Evolutionary conservation across 2,888 invertebrate species (phyloP), one percentile per base, ranked within the genome.

Genomic region (Calliphora vomitoria): DNA sequence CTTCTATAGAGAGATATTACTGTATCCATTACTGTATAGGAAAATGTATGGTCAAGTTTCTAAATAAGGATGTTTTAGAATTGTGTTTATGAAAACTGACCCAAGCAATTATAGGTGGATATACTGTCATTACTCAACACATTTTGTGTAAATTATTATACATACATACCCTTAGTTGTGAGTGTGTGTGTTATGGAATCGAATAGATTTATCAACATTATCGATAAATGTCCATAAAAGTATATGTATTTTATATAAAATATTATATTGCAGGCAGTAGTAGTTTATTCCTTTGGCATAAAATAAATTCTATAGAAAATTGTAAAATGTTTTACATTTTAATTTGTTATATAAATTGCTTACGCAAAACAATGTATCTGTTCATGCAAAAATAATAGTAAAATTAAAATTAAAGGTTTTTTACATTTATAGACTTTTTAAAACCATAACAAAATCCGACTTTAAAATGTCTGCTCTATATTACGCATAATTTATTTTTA

Each of bases 101-200:
- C 78, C 41, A 72, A 82, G 55, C 82, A 81, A 81, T 81, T 81
- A 76, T 55, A 64, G 47, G 71, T 69, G 44, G 44, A 82, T 71
- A 55, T 55, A 55, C 68, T 69, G 47, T 74, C 75, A 85, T 85
- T 85, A 85, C 41, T 71, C 55, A 71, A 84, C 58, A 74, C 35
- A 64, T 64, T 72, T 50, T 50, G 47, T 47, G 20, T 58, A 72
- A 72, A 72, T 81, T 82, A 53, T 66, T 55, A 11, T 35, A n/a
- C n/a, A n/a, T n/a, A n/a, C n/a, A n/a, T n/a, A 47, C 13, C n/a
- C 25, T n/a, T 4, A 41, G 31, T 58, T 82, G 15, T 35, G 20
- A 53, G 64, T n/a, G 60, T 18, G 5, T 60, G 20, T 69, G 25
- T 82, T 44, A 55, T 44, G 35, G 10, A 60, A 83, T 53, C 53